Conservation (phyloP, 2,113 vertebrate species). For the Alces alces region DNA sequence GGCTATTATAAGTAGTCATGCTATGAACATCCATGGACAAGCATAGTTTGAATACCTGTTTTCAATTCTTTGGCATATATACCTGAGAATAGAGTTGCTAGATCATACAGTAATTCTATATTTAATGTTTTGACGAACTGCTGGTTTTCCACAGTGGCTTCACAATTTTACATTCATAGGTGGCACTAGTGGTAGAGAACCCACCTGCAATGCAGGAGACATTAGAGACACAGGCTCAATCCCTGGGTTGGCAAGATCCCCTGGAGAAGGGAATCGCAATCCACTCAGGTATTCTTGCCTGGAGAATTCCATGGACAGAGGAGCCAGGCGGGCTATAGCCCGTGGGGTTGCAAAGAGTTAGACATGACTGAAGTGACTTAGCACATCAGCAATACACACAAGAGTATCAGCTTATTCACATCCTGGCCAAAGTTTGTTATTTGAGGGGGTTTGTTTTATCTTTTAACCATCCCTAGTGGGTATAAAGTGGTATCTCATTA, state of each 20-base stretch:
- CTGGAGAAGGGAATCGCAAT: neutral
- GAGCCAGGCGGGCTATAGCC: neutral
- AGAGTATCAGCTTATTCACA: neutral
- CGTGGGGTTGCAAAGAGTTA: neutral
- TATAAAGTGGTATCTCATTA: neutral
- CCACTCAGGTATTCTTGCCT: neutral
- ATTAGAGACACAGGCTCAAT: neutral
- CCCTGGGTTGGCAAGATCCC: neutral
- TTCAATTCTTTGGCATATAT: neutral
- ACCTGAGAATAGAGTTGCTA: neutral
- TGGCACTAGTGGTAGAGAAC: neutral
- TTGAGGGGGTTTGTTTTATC: neutral
- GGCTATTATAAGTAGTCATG: neutral
- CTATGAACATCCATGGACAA: neutral
- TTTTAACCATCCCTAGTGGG: neutral
- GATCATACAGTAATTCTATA: neutral
- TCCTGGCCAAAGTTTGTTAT: neutral
- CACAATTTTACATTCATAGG: neutral
- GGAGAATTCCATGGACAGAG: neutral
- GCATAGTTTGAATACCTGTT: neutral
- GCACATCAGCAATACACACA: neutral
- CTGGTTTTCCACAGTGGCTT: neutral
- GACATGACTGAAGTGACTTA: neutral
- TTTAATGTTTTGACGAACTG: neutral
- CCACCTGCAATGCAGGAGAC: neutral